Base-by-base conservation (phyloP, 2,797 vertebrate species). In the Hybognathus amarus region DNA sequence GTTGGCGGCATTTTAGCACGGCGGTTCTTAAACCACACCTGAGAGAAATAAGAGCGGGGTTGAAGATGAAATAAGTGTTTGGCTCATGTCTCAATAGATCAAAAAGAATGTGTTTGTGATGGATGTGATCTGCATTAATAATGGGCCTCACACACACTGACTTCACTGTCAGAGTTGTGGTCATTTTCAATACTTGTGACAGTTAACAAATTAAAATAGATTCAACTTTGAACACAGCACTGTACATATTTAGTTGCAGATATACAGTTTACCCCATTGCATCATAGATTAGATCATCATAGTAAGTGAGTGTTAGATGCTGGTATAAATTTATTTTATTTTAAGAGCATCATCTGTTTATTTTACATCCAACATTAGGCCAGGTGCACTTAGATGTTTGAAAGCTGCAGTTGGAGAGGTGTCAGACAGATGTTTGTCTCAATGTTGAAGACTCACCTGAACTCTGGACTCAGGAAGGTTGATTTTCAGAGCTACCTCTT, bases 401-500 rank as follows among this genome's bases (percentile, higher is more conserved):
- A 36, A 36, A 36, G 36, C 54, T 20, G 71, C 47, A 36, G 27
- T 50, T 6, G 2, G 30, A 38, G 50, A 45, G 5, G 36, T 12
- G 17, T 66, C 30, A 68, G 63, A 47, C 22, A 36, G 52, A 24
- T n/a, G 5, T 77, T 36, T 77, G 12, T 47, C 24, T 40, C 40
- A 40, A 33, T 33, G 2, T 67, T 40, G 22, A 50, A 38, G 30
- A 22, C 86, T 88, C 95, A 98, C 97, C 97, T 99, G 97, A 77
- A 98, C 97, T 70, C 97, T 95, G 87, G 98, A 99, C 92, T 99
- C 98, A 0, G 98, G 98, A 90, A 99, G 96, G 90, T 97, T 98
- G 91, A 99, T 99, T 89, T 98, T 96, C 87, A 99, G 94, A 67
- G 98, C 98, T 94, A 99, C 94, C 91, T 99, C 97, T 91, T 99